These are phyloP conservation scores for Cardiocondyla obscurior DNA, from an alignment of 1,140 invertebrate species.

Conservation along the genomic window DNA sequence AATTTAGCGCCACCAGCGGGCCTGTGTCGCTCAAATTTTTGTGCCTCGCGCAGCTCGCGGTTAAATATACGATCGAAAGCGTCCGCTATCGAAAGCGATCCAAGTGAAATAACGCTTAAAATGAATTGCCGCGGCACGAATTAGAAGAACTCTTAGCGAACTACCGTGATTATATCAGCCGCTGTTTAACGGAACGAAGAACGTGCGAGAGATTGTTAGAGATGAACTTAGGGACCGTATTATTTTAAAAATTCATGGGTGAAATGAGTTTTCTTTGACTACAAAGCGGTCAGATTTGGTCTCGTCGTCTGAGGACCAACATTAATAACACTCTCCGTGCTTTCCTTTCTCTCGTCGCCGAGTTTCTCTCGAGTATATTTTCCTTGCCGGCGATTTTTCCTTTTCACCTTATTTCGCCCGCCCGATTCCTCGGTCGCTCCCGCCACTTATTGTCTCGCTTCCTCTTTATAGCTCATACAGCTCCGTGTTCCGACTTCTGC, in stretches of 20 bases:
- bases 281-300: constrained; percentile 43
- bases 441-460: constrained; percentile 51
- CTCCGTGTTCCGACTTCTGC: constrained; percentile 50
- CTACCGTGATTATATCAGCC: background rate
- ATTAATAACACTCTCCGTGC: constrained; percentile 44
- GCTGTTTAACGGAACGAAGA: background rate
- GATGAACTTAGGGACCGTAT: background rate
- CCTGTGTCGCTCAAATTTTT: constrained; percentile 10
- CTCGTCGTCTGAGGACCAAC: constrained; percentile 26
- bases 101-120: background rate
- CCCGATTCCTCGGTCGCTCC: constrained; percentile 39
- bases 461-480: constrained; percentile 50
- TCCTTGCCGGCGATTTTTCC: constrained; percentile 48
- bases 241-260: constrained; percentile 18
- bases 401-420: constrained; percentile 50
- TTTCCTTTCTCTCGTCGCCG: constrained; percentile 41
- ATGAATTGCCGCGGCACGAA: background rate
- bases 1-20: constrained; percentile 12
- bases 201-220: background rate
- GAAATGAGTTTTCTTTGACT: constrained; percentile 23
- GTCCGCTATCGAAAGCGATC: background rate
- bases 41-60: background rate
- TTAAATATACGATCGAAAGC: background rate
- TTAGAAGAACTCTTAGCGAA: background rate
- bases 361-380: constrained; percentile 51